These are phyloP conservation scores for Corvus hawaiiensis DNA, from an alignment of 2,113 vertebrate species.

Conservation along the genomic window DNA sequence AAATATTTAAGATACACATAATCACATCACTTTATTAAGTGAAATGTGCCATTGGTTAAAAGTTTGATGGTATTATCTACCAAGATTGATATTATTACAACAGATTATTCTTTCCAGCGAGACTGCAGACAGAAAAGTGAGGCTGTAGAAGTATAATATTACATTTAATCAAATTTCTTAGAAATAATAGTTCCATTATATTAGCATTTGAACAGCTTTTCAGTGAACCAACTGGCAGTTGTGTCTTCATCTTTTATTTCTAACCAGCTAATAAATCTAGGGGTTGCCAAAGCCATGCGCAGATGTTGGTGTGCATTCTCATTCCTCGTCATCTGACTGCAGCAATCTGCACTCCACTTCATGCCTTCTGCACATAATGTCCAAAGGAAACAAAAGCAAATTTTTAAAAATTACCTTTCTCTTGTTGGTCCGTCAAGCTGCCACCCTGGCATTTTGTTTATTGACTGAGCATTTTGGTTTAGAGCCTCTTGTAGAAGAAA, in stretches of 20 bases:
- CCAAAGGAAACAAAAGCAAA: conserved; percentile 16
- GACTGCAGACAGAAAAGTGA: conserved; percentile 3
- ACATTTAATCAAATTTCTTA: conserved; percentile 53
- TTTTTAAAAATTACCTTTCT: conserved; percentile 12
- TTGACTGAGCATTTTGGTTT: not conserved
- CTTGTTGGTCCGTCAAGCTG: conserved; percentile 21
- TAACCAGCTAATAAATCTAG: conserved; percentile 47
- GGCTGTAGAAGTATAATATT: not conserved
- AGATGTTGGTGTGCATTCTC: conserved; percentile 6
- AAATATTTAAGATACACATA: not conserved
- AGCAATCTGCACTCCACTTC: not conserved
- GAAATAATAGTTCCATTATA: conserved; percentile 60
- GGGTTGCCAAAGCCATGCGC: not conserved
- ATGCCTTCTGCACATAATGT: not conserved
- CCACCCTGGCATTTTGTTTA: conserved; percentile 40
- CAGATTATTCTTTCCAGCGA: conserved; percentile 6
- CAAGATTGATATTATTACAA: conserved; percentile 11
- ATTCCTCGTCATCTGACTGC: conserved; percentile 51
- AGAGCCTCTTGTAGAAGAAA: conserved; percentile 31
- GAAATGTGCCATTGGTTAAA: conserved; percentile 11
- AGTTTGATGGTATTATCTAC: conserved; percentile 5
- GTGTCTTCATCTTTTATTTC: conserved; percentile 61
- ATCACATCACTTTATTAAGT: not conserved
- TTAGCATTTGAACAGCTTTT: conserved; percentile 59
- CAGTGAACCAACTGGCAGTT: conserved; percentile 8